These are phyloP conservation scores for Druceiella hillmani DNA, from an alignment of 2,888 invertebrate genomes.

Conservation along the genomic window DNA sequence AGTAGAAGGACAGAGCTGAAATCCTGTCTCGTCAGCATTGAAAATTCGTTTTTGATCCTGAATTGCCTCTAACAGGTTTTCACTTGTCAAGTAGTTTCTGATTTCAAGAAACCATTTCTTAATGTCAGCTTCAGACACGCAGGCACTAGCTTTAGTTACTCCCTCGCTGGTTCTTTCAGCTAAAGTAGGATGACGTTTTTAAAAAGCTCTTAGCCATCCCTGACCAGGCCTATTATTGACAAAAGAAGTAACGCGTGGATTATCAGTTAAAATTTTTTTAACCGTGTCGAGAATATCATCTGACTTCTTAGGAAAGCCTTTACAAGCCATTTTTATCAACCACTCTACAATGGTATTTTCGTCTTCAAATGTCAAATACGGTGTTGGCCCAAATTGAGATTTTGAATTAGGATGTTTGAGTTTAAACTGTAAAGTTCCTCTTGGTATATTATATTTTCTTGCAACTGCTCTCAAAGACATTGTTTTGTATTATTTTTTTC, in stretches of 20 bases:
- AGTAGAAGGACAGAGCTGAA: constrained; percentile 24
- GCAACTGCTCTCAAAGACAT: too few species aligned
- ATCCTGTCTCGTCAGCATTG: constrained; percentile 27
- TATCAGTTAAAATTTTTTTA: constrained; percentile 16
- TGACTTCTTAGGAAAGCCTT: constrained; percentile 18
- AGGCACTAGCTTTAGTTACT: constrained; percentile 26
- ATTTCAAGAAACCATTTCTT: constrained; percentile 28
- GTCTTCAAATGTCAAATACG: too few species aligned
- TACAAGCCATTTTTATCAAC: too few species aligned
- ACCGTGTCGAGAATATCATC: constrained; percentile 15
- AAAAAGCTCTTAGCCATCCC: constrained; percentile 23
- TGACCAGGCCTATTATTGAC: constrained; percentile 18
- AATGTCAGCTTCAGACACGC: constrained; percentile 27
- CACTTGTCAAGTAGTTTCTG: too few species aligned
- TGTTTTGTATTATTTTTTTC: too few species aligned
- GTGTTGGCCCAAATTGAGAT: too few species aligned
- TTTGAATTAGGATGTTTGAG: too few species aligned
- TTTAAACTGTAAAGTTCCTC: too few species aligned
- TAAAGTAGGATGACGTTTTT: constrained; percentile 26
- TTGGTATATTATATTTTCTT: too few species aligned
- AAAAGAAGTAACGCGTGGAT: constrained; percentile 17
- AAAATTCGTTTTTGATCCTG: constrained; percentile 24
- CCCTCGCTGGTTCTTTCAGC: constrained; percentile 23
- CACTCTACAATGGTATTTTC: too few species aligned
- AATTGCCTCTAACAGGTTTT: constrained; percentile 17